Conservation (phyloP, 2,888 invertebrate species). For the Lochmaea crataegi region DNA sequence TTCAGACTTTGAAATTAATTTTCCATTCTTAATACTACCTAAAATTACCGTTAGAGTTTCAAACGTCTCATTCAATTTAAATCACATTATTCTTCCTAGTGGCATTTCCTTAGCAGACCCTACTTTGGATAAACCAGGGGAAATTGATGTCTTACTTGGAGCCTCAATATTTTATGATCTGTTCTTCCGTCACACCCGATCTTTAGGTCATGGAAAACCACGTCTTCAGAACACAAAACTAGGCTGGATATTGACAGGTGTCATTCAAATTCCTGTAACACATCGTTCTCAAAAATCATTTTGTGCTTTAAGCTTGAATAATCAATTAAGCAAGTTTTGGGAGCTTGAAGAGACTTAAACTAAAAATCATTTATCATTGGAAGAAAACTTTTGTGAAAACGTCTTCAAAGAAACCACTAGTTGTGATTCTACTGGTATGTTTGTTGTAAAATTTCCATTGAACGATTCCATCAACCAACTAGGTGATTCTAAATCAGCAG, state of each 20-base stretch:
- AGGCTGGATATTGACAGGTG: neutral
- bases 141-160: constrained; percentile 12
- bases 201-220: constrained; percentile 1
- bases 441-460: no score
- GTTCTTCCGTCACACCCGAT: neutral
- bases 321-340: no score
- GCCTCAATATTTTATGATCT: neutral
- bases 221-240: neutral
- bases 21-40: neutral
- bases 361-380: no score
- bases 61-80: no score
- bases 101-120: neutral
- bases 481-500: no score
- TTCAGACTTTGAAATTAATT: neutral
- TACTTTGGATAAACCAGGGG: neutral
- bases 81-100: neutral
- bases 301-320: no score
- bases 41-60: neutral
- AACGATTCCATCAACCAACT: no score
- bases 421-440: no score
- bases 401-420: no score
- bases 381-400: no score
- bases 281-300: neutral
- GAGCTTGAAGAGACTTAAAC: no score
- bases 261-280: neutral